These are phyloP conservation scores for Schlechtendalia chinensis DNA, from an alignment of 1,140 invertebrate species.

Conservation along the genomic window DNA sequence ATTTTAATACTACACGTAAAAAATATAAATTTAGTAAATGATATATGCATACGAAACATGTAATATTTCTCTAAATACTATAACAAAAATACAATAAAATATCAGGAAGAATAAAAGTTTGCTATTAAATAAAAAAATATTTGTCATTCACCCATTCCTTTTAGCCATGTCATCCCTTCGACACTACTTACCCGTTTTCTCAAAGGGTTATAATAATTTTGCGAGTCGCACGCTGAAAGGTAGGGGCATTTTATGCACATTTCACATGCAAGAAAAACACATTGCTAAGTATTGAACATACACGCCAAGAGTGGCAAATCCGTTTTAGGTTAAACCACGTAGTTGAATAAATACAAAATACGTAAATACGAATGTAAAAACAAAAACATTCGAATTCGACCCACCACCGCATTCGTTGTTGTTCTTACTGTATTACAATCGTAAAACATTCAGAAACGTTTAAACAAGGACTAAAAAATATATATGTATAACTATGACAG, in stretches of 20 bases:
- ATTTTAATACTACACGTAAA: background rate
- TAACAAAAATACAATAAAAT: conserved; percentile 9
- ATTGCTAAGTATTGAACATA: conserved; percentile 23
- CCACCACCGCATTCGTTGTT: background rate
- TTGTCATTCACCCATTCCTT: background rate
- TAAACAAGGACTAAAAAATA: background rate
- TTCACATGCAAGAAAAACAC: conserved; percentile 38
- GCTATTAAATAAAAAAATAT: conserved; percentile 7
- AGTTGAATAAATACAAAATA: no score
- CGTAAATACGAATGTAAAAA: background rate
- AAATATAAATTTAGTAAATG: conserved; percentile 15
- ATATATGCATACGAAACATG: background rate
- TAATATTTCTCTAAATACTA: background rate
- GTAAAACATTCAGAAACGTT: background rate
- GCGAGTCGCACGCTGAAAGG: conserved; percentile 16
- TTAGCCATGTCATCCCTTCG: background rate
- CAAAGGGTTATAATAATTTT: conserved; percentile 32
- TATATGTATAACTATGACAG: background rate
- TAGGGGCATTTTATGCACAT: conserved; percentile 44
- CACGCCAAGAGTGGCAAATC: conserved; percentile 32
- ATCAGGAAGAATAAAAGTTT: conserved; percentile 6
- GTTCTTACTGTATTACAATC: background rate
- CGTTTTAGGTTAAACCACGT: conserved; percentile 27
- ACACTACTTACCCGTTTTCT: background rate
- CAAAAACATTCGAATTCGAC: conserved; percentile 2